These are phyloP conservation scores for Lepus americanus DNA, from an alignment of 2,113 vertebrate genomes.

Conservation along the genomic window DNA sequence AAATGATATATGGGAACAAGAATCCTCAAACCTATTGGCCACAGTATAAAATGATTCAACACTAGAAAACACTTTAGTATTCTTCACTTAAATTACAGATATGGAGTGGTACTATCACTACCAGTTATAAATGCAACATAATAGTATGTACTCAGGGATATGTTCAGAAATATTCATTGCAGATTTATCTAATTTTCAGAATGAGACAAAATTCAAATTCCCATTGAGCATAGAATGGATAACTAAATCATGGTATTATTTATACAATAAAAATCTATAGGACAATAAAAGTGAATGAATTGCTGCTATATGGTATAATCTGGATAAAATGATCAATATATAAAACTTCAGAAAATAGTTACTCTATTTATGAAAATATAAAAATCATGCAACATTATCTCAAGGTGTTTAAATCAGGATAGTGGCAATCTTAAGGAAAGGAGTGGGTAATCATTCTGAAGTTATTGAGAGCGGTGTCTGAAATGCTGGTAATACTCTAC, in stretches of 20 bases:
- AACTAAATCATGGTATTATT: background rate
- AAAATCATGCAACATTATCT: background rate
- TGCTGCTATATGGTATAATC: background rate
- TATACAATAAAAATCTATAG: background rate
- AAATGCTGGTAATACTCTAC: background rate
- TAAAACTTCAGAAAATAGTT: background rate
- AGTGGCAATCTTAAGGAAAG: background rate
- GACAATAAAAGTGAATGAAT: background rate
- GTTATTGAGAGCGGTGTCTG: background rate
- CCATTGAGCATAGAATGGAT: background rate
- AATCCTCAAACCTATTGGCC: background rate
- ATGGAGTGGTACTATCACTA: background rate
- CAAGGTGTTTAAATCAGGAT: background rate
- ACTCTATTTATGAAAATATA: background rate
- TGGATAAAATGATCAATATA: background rate
- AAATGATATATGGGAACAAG: background rate
- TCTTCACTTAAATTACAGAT: background rate
- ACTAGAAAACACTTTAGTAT: background rate
- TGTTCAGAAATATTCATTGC: background rate
- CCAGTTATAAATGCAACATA: background rate
- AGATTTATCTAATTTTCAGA: background rate
- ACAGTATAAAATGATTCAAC: background rate
- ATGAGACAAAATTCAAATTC: background rate
- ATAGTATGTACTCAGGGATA: background rate
- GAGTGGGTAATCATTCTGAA: background rate